These are phyloP conservation scores for Ormyrus labotus DNA, from an alignment of 2,888 invertebrate genomes.

Conservation along the genomic window DNA sequence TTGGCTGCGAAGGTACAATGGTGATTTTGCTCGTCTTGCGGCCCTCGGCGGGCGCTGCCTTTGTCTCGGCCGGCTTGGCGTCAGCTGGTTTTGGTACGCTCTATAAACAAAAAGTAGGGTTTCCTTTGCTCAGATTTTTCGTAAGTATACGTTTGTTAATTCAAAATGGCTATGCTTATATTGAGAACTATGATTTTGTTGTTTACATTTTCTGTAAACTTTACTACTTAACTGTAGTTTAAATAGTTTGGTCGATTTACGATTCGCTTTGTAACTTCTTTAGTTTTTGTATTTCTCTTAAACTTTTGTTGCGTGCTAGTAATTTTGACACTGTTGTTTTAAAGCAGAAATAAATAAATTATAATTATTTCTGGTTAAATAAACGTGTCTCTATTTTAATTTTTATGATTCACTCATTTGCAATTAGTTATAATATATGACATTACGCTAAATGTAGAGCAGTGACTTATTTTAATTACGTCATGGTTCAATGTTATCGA, in stretches of 20 bases:
- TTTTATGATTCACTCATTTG: not conserved
- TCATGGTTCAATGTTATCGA: too few species aligned
- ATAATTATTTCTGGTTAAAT: too few species aligned
- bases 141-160: not conserved
- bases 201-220: too few species aligned
- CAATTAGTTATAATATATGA: not conserved
- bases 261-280: too few species aligned
- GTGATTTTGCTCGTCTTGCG: slow-evolving; percentile 76
- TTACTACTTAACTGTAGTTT: too few species aligned
- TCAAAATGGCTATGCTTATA: not conserved
- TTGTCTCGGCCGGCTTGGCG: slow-evolving; percentile 59
- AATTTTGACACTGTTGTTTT: too few species aligned
- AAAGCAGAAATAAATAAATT: too few species aligned
- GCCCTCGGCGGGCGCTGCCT: slow-evolving; percentile 56
- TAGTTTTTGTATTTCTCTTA: too few species aligned
- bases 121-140: not conserved
- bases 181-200: too few species aligned
- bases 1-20: slow-evolving; percentile 74
- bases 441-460: too few species aligned
- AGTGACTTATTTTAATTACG: not conserved
- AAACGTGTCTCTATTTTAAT: not conserved
- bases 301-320: too few species aligned
- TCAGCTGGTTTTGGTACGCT: slow-evolving; percentile 71
- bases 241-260: too few species aligned
- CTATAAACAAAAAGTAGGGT: slow-evolving; percentile 58